Evolutionary conservation across 1,140 invertebrate genomes (phyloP), one percentile per base, ranked within the genome.

Genomic region (Melanaphis sacchari): DNA sequence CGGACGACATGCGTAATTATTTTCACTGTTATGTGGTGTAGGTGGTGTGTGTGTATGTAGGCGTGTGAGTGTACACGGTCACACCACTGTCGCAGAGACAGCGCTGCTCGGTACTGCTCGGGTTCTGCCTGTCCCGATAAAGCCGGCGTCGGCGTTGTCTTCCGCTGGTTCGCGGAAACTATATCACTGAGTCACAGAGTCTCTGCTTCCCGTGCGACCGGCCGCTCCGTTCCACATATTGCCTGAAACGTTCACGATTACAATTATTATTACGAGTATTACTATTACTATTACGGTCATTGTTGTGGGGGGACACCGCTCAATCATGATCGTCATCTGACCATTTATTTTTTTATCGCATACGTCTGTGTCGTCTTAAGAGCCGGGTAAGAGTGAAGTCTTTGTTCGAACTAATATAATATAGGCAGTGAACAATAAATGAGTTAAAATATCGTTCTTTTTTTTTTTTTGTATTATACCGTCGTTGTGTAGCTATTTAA

Each of bases 1-100:
- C 76, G 81, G 91, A 93, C 24, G 76, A 84, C 66, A 93, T 93
- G 24, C 40, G 26, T 43, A 26, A 18, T 43, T 43, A n/a, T 84
- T 6, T 1, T 7, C 81, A 40, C 22, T 1, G 38, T 24, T 22
- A n/a, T 24, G 81, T 82, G 9, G 81, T 82, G 46, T 43, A 43
- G 43, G 43, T 9, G 43, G 43, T 43, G 43, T 43, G 43, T 9
- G 7, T 0, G 43, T 43, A 9, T 5, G 41, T 43, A 9, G 0
- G 43, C 11, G 76, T 21, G 81, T 24, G 36, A 11, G 21, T 36
- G 8, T 36, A 46, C 88, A 36, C 41, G 46, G n/a, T 1, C 8
- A 36, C n/a, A 36, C 87, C 18, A n/a, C 46, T 40, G 90, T 91
- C 38, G 36, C 89, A n/a, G 11, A 40, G 21, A 26, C 82, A 36